Conservation (phyloP, 1,140 invertebrate species). For the Ectropis grisescens region DNA sequence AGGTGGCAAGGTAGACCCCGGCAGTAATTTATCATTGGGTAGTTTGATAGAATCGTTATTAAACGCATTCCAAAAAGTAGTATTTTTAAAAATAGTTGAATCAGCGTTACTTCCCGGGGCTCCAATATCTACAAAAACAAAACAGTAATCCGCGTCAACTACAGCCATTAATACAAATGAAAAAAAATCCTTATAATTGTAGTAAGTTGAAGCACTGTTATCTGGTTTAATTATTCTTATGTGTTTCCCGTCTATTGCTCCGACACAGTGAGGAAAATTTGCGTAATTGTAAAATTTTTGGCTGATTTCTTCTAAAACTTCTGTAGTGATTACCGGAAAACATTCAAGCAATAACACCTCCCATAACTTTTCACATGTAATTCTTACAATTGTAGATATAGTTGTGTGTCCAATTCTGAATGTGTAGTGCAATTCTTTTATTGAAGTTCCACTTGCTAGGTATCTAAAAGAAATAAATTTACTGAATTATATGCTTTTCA, state of each 20-base stretch:
- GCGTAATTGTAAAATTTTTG: slow-evolving; percentile 8
- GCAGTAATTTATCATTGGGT: neutral
- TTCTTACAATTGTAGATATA: slow-evolving; percentile 5
- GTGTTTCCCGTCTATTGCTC: slow-evolving; percentile 13
- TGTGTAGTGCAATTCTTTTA: slow-evolving; percentile 1
- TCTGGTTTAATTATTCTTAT: slow-evolving; percentile 11
- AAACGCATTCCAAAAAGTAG: slow-evolving; percentile 4
- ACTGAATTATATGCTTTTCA: neutral
- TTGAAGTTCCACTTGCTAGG: slow-evolving; percentile 7
- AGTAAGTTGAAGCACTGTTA: slow-evolving; percentile 7
- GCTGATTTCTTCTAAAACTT: slow-evolving; percentile 7
- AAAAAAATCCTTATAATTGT: slow-evolving; percentile 11
- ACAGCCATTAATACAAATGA: slow-evolving; percentile 8
- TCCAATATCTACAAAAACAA: slow-evolving; percentile 12
- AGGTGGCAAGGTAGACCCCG: neutral
- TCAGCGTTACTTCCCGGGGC: slow-evolving; percentile 10
- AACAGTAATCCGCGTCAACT: slow-evolving; percentile 10
- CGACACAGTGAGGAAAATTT: slow-evolving; percentile 16
- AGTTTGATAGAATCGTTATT: slow-evolving; percentile 1
- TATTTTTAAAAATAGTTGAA: slow-evolving; percentile 6
- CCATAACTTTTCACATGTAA: slow-evolving; percentile 10
- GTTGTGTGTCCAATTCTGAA: slow-evolving; percentile 2
- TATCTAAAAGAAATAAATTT: slow-evolving; percentile 12
- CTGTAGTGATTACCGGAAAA: slow-evolving; percentile 6
- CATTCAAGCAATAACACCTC: slow-evolving; percentile 2